These are phyloP conservation scores for Petrocephalus sullivani DNA, from an alignment of 2,797 vertebrate genomes.

Conservation along the genomic window DNA sequence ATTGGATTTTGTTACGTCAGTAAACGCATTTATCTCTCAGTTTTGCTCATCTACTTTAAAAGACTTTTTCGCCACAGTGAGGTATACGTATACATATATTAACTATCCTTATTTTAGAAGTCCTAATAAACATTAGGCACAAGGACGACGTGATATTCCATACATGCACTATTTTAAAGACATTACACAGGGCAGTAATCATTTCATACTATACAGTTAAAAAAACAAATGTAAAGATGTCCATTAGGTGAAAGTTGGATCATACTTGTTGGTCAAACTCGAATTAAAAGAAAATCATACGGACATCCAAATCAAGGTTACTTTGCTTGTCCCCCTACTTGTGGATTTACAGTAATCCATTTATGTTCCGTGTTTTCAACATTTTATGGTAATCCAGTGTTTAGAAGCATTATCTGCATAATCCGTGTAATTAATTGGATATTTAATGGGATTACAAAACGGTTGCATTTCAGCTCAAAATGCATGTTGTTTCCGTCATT, in stretches of 20 bases:
- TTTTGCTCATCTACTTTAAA: neutral
- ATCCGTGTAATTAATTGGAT: neutral
- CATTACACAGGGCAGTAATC: neutral
- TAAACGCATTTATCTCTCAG: neutral
- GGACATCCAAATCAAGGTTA: neutral
- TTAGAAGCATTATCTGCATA: neutral
- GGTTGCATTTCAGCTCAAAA: neutral
- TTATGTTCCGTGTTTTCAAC: neutral
- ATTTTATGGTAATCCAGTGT: neutral
- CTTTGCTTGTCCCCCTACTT: neutral
- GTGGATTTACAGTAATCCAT: neutral
- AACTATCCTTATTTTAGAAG: neutral
- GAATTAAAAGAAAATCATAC: neutral
- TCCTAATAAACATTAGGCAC: neutral
- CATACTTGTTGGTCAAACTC: neutral
- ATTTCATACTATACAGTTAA: neutral
- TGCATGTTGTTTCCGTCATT: neutral
- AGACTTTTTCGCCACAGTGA: neutral
- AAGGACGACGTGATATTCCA: neutral
- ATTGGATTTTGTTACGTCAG: neutral
- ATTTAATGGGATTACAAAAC: slow-evolving; percentile 4
- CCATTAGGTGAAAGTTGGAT: neutral
- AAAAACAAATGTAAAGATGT: neutral
- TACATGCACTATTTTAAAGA: neutral
- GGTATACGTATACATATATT: neutral